These are phyloP conservation scores for Hirudinaria manillensis DNA, from an alignment of 2,888 invertebrate species.

Conservation along the genomic window DNA sequence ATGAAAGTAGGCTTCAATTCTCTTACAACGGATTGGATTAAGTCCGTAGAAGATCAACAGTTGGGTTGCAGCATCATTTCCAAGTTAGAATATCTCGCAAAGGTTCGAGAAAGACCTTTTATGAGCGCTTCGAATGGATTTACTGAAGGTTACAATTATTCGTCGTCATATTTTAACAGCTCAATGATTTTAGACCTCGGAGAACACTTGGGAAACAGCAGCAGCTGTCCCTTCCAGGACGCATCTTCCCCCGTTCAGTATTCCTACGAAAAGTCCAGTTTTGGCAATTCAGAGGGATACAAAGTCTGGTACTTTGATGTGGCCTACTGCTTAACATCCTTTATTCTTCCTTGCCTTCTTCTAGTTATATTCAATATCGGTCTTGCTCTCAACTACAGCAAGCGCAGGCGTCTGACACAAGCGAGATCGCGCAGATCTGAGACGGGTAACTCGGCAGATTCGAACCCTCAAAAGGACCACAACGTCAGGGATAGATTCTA, in stretches of 20 bases:
- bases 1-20: background rate
- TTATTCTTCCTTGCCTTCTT: constrained; percentile 35
- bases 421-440: background rate
- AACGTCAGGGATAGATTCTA: background rate
- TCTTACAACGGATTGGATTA: background rate
- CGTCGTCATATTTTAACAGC: background rate
- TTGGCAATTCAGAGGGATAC: constrained; percentile 26
- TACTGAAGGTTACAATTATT: background rate
- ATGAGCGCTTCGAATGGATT: background rate
- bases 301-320: constrained; percentile 29
- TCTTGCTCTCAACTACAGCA: constrained; percentile 29
- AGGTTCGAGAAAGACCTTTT: background rate
- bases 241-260: background rate
- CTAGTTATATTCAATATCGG: constrained; percentile 31
- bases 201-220: background rate
- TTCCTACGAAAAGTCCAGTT: constrained; percentile 10
- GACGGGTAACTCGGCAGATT: background rate
- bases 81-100: no score
- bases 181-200: background rate
- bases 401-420: constrained; percentile 12
- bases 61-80: no score
- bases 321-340: constrained; percentile 33
- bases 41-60: no score
- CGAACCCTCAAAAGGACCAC: background rate
- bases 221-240: no score